These are phyloP conservation scores for Hoplostethus mediterraneus DNA, from an alignment of 2,797 vertebrate genomes.

Conservation along the genomic window DNA sequence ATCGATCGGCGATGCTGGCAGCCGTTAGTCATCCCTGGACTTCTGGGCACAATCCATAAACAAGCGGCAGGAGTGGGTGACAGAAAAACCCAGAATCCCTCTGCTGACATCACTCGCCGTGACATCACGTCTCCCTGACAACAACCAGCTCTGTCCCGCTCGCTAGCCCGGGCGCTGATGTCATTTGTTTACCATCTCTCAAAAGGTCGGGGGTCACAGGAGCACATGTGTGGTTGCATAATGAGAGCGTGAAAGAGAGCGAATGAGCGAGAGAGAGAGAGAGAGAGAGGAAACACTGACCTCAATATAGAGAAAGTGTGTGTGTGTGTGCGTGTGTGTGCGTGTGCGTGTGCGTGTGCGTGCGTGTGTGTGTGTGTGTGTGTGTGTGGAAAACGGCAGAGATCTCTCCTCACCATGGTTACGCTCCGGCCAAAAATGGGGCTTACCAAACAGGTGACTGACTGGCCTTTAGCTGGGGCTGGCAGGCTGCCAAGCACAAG, in stretches of 20 bases:
- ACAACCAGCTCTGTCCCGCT: constrained; percentile 53
- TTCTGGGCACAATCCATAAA: constrained; percentile 66
- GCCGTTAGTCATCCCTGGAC: constrained; percentile 66
- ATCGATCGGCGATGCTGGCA: constrained; percentile 54
- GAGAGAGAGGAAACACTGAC: constrained; percentile 11
- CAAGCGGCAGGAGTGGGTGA: constrained; percentile 58
- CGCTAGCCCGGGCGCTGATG: constrained; percentile 49
- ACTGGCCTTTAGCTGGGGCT: constrained; percentile 40
- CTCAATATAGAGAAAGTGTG: constrained; percentile 6
- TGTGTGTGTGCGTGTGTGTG: constrained; percentile 14
- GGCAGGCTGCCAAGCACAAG: constrained; percentile 37
- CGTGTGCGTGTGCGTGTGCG: too few relatives aligned
- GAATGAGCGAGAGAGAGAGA: not conserved
- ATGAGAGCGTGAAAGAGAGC: constrained; percentile 29
- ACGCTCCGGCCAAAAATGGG: constrained; percentile 28
- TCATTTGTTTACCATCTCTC: constrained; percentile 76
- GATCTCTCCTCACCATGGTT: constrained; percentile 44
- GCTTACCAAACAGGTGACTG: constrained; percentile 56
- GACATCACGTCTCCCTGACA: constrained; percentile 71
- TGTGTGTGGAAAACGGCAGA: constrained; percentile 9
- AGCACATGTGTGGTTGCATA: constrained; percentile 57
- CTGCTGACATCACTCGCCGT: constrained; percentile 60
- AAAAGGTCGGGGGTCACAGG: constrained; percentile 58
- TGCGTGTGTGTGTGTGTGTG: constrained; percentile 25
- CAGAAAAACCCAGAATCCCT: constrained; percentile 40